Evolutionary conservation across 2,888 invertebrate species (phyloP).

Genomic region (Ptilodon capucinus): DNA sequence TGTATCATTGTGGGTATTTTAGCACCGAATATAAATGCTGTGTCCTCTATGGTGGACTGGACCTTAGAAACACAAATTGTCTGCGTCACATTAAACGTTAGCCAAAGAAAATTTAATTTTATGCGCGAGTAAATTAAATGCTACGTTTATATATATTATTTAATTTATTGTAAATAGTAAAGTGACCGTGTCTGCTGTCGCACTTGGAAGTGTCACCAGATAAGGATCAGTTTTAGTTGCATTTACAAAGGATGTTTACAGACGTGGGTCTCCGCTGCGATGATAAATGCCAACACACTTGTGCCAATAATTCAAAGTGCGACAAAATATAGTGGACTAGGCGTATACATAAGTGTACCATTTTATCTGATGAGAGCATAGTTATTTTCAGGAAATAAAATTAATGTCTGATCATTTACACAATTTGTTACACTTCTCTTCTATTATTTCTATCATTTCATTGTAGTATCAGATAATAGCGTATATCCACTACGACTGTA

Average conservation of each 20-base stretch:
- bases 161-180: constrained; percentile 13
- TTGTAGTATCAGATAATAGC: no score
- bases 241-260: constrained; percentile 28
- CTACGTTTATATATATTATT: constrained; percentile 7
- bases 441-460: no score
- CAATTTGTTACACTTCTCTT: no score
- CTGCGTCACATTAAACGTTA: not conserved
- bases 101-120: not conserved
- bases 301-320: constrained; percentile 39
- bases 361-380: not conserved
- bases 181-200: constrained; percentile 17
- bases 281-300: constrained; percentile 35
- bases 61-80: not conserved
- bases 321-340: constrained; percentile 6
- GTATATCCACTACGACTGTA: no score
- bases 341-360: constrained; percentile 17
- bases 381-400: not conserved
- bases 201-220: constrained; percentile 24
- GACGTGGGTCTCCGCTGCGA: constrained; percentile 21
- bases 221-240: constrained; percentile 29
- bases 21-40: not conserved
- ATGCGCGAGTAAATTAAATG: constrained; percentile 8
- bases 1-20: not conserved
- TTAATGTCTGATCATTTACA: no score
- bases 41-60: not conserved